phyloP scores from a whole-genome alignment of 2,888 invertebrate genomes.

The Dorcus parallelipipedus region DNA sequence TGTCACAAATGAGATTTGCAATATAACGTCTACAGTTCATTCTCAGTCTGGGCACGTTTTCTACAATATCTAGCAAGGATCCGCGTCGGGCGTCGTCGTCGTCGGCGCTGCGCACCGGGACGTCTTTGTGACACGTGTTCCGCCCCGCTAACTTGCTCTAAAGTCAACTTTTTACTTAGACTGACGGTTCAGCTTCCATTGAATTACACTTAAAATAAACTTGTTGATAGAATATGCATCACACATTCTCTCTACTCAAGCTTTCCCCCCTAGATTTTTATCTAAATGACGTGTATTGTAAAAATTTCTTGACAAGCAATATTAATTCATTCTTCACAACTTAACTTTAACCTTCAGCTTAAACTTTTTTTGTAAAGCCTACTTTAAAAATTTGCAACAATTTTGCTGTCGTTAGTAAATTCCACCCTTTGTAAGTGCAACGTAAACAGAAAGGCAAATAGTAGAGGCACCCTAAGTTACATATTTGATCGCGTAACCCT shows the following conservation, averaged over 20 bases:
- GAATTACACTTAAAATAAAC: conserved; percentile 37
- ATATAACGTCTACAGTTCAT: conserved; percentile 43
- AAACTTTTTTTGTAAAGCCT: no score
- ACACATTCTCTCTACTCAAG: conserved; percentile 19
- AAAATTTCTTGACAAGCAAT: no score
- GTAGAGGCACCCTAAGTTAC: not conserved
- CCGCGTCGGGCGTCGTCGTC: conserved; percentile 19
- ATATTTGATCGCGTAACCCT: not conserved
- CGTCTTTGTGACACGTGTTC: conserved; percentile 42
- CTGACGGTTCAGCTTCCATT: conserved; percentile 35
- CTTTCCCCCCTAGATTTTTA: no score
- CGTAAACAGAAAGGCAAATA: not conserved
- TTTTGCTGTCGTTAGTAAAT: no score
- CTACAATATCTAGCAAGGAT: conserved; percentile 39
- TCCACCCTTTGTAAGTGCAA: no score
- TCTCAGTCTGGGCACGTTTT: conserved; percentile 39
- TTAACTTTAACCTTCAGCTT: no score
- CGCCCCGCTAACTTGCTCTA: conserved; percentile 37
- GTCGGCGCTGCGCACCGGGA: conserved; percentile 32
- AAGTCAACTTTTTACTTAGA: conserved; percentile 41
- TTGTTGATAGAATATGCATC: conserved; percentile 35
- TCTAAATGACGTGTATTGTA: no score
- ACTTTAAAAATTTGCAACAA: no score
- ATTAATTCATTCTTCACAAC: no score
- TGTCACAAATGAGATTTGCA: conserved; percentile 50